These are phyloP conservation scores for Myocastor coypus DNA, from an alignment of 2,113 vertebrate species.

Conservation along the genomic window DNA sequence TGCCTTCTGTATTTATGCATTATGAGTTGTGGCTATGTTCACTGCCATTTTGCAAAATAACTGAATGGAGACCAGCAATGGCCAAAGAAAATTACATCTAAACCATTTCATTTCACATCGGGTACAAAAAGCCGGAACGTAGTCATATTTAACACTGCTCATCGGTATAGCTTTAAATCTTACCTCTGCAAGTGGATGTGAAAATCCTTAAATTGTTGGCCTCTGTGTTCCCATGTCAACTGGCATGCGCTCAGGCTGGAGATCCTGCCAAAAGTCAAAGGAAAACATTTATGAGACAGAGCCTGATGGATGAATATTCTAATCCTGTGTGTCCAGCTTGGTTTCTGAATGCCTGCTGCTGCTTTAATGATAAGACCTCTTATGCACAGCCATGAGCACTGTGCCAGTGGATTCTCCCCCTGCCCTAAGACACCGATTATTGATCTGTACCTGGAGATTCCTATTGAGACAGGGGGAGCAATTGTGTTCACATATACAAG, in stretches of 20 bases:
- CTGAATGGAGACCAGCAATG: background rate
- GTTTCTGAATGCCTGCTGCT: constrained; percentile 77
- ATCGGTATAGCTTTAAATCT: constrained; percentile 79
- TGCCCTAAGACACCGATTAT: constrained; percentile 73
- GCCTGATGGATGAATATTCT: constrained; percentile 82
- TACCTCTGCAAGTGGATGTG: constrained; percentile 81
- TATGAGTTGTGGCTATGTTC: constrained; percentile 24
- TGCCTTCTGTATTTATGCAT: constrained; percentile 38
- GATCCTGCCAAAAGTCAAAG: constrained; percentile 87
- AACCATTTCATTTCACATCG: constrained; percentile 52
- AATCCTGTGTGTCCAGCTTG: constrained; percentile 74
- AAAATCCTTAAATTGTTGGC: constrained; percentile 85
- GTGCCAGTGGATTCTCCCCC: constrained; percentile 8
- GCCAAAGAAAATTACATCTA: constrained; percentile 48
- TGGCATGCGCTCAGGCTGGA: constrained; percentile 78
- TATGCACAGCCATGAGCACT: constrained; percentile 75
- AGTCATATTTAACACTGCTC: constrained; percentile 68
- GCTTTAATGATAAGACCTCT: constrained; percentile 82
- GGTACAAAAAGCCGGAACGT: constrained; percentile 15
- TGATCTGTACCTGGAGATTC: constrained; percentile 76
- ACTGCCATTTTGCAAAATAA: constrained; percentile 15
- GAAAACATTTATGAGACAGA: constrained; percentile 84
- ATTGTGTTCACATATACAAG: constrained; percentile 75
- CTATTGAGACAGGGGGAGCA: constrained; percentile 57
- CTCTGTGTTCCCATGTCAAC: constrained; percentile 80